Evolutionary conservation across 2,113 vertebrate genomes (phyloP).

Genomic region (Nyctereutes procyonoides): DNA sequence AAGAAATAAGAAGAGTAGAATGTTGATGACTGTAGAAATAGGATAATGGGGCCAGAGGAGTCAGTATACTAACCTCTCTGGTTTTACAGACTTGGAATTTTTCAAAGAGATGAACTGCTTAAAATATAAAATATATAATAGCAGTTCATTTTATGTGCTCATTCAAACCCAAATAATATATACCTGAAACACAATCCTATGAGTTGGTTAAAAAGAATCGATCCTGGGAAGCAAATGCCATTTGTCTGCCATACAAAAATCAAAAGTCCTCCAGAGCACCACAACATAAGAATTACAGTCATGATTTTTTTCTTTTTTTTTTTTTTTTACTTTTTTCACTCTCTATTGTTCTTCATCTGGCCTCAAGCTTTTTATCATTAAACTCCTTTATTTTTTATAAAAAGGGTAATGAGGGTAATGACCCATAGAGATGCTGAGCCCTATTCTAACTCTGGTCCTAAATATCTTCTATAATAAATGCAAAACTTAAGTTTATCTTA

Average conservation of each 20-base stretch:
- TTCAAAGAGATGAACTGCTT: background rate
- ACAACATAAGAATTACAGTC: rapidly evolving
- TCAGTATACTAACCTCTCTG: background rate
- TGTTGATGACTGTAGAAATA: rapidly evolving
- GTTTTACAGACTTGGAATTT: background rate
- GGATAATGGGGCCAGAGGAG: rapidly evolving
- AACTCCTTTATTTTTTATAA: background rate
- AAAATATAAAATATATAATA: background rate
- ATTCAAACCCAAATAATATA: background rate
- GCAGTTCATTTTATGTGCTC: background rate
- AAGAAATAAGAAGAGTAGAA: background rate
- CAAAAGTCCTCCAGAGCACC: background rate
- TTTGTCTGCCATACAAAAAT: background rate
- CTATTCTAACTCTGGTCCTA: background rate
- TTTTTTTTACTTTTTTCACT: background rate
- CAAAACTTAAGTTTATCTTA: background rate
- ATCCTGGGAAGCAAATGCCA: too few relatives aligned
- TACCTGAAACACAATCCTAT: background rate
- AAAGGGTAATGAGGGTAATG: background rate
- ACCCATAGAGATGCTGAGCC: background rate
- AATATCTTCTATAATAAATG: background rate
- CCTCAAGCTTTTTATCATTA: background rate
- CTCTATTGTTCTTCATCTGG: background rate
- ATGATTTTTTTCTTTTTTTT: background rate
- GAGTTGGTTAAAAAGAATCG: background rate